Conservation (phyloP, 2,113 vertebrate genomes). For the Chelonoidis abingdonii region DNA sequence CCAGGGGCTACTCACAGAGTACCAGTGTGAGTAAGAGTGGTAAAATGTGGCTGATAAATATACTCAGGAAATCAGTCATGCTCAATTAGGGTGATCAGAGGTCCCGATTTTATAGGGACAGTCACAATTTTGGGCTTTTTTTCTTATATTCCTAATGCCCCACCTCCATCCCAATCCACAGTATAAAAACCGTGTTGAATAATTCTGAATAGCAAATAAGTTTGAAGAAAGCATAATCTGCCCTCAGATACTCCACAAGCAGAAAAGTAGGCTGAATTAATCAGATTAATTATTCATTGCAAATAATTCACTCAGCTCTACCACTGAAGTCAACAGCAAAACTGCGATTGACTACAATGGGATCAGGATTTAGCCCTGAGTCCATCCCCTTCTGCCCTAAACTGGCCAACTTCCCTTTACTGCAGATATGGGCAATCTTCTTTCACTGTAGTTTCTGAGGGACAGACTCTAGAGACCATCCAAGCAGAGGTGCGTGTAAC, state of each 20-base stretch:
- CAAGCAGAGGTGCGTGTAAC: slow-evolving; percentile 17
- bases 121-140: no score
- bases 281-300: slow-evolving; percentile 73
- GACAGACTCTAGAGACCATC: slow-evolving; percentile 57
- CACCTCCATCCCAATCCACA: neutral
- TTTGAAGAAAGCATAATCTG: slow-evolving; percentile 52
- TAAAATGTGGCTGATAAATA: neutral
- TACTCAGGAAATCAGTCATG: slow-evolving; percentile 25
- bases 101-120: no score
- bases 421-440: slow-evolving; percentile 24
- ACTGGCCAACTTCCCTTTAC: slow-evolving; percentile 28
- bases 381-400: slow-evolving; percentile 9
- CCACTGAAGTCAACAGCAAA: slow-evolving; percentile 66
- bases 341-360: slow-evolving; percentile 23
- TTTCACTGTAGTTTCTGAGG: slow-evolving; percentile 3
- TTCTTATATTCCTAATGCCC: no score
- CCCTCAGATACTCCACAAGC: slow-evolving; percentile 60
- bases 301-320: slow-evolving; percentile 55
- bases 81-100: neutral
- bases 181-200: slow-evolving; percentile 49
- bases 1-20: neutral
- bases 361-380: slow-evolving; percentile 12
- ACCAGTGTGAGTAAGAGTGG: neutral
- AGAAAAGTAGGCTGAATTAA: slow-evolving; percentile 74
- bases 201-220: slow-evolving; percentile 61